Conservation (phyloP, 2,113 vertebrate species). For the Mustelus asterias region DNA sequence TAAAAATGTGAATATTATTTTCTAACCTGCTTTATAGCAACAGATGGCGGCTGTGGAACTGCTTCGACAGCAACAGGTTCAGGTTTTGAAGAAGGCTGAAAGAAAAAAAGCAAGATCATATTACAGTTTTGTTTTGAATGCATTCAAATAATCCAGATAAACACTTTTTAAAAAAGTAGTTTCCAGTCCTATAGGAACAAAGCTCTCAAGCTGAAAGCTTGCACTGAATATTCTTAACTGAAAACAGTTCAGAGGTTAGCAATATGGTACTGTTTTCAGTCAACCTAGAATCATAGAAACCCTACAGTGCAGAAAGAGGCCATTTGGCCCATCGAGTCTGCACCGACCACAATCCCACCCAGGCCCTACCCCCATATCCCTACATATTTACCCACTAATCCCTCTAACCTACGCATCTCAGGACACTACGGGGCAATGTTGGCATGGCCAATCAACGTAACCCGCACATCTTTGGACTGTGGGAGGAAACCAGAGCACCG, state of each 20-base stretch:
- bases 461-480: too few relatives aligned
- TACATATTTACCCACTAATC: too few relatives aligned
- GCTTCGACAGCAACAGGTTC: background rate
- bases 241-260: background rate
- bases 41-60: background rate
- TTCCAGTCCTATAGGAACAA: too few relatives aligned
- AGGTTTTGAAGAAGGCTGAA: background rate
- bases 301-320: too few relatives aligned
- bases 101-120: background rate
- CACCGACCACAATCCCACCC: too few relatives aligned
- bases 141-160: background rate
- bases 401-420: too few relatives aligned
- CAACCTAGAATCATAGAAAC: background rate
- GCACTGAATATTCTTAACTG: background rate
- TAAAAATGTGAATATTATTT: background rate
- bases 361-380: too few relatives aligned
- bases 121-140: background rate
- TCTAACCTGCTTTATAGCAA: constrained; percentile 30
- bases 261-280: background rate
- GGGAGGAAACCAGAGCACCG: too few relatives aligned
- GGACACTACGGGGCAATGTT: too few relatives aligned
- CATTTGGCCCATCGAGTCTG: too few relatives aligned
- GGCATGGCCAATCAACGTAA: too few relatives aligned
- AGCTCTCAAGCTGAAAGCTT: background rate
- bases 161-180: background rate